Conservation (phyloP, 2,888 invertebrate species). For the Acanthococcus lagerstroemiae region DNA sequence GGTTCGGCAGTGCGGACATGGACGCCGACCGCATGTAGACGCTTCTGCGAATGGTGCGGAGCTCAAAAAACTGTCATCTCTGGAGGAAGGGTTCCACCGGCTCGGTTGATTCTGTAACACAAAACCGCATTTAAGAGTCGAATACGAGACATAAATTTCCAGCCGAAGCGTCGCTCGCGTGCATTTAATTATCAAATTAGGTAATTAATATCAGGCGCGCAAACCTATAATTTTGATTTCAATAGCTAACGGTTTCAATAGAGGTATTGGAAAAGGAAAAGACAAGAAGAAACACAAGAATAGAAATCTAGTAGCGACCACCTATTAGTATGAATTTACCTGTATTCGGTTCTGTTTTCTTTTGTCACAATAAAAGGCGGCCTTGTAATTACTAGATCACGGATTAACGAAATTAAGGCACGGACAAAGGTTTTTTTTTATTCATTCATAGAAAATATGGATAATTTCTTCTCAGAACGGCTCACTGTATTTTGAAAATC, state of each 20-base stretch:
- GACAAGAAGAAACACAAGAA: not conserved
- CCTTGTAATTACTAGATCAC: conserved; percentile 1
- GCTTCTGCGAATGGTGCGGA: not conserved
- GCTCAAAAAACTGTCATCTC: conserved; percentile 3
- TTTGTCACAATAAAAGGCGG: conserved; percentile 15
- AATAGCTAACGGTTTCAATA: conserved; percentile 8
- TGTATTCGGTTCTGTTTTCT: not conserved
- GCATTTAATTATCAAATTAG: conserved; percentile 14
- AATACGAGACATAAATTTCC: not conserved
- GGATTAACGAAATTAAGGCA: not conserved
- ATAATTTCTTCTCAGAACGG: not conserved
- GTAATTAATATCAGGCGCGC: conserved; percentile 7
- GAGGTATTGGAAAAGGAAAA: not conserved
- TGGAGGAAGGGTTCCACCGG: no score
- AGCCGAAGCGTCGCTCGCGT: conserved; percentile 1
- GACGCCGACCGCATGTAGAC: not conserved
- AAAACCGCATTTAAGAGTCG: no score
- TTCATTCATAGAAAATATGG: no score
- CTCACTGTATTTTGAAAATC: not conserved
- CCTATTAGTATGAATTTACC: conserved; percentile 11
- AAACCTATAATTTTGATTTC: conserved; percentile 4
- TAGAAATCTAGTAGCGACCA: conserved; percentile 4
- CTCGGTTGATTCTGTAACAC: no score
- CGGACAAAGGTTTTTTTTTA: conserved; percentile 3
- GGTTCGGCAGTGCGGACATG: not conserved